Conservation (phyloP, 1,140 invertebrate species). For the Drosophila santomea region DNA sequence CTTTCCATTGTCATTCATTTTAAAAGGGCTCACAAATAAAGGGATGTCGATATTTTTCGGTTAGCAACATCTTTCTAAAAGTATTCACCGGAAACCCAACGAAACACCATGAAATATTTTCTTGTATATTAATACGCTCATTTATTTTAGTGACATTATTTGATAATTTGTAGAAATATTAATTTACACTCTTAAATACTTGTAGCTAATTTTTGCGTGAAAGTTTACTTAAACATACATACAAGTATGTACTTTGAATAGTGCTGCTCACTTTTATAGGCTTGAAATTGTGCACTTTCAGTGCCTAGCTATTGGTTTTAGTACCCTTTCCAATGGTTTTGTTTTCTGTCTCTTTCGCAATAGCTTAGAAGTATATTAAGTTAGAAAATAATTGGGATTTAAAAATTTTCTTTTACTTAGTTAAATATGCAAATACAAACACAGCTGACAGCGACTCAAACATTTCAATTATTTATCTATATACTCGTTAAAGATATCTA, state of each 20-base stretch:
- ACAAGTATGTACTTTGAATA: constrained; percentile 21
- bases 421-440: constrained; percentile 35
- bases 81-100: too few relatives aligned
- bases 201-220: constrained; percentile 68
- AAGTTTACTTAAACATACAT: constrained; percentile 35
- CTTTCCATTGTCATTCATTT: too few relatives aligned
- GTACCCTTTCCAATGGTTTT: constrained; percentile 69
- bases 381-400: constrained; percentile 46
- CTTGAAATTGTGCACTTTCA: constrained; percentile 72
- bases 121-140: constrained; percentile 40
- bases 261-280: constrained; percentile 42
- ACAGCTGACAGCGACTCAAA: constrained; percentile 29
- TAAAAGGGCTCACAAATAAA: too few relatives aligned
- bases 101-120: neutral
- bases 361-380: constrained; percentile 53
- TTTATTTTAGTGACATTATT: constrained; percentile 57
- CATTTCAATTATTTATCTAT: constrained; percentile 30
- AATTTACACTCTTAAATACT: constrained; percentile 62
- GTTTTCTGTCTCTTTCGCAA: constrained; percentile 37
- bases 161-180: constrained; percentile 74
- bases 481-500: constrained; percentile 30
- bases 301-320: constrained; percentile 71
- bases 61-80: too few relatives aligned
- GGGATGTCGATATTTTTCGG: too few relatives aligned
- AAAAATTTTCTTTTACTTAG: constrained; percentile 11